These are phyloP conservation scores for Stichodactyla mertensii DNA, from an alignment of 64 coral and sea anemone species.

Conservation along the genomic window DNA sequence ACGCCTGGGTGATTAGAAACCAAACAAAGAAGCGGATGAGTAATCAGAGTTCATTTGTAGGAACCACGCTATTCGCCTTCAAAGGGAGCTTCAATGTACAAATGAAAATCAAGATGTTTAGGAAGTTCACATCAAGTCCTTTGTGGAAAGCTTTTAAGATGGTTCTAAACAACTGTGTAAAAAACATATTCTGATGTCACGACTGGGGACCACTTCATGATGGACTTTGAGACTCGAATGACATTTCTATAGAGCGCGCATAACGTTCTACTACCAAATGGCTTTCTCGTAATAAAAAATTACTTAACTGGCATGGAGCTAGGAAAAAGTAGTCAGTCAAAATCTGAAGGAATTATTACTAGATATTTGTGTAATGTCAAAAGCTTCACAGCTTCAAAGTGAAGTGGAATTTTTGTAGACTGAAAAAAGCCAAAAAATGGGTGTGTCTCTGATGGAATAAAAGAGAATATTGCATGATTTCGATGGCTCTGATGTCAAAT, in stretches of 20 bases:
- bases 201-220: background rate
- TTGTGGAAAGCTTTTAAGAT: constrained; percentile 21
- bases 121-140: constrained; percentile 10
- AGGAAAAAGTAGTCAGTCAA: too few species aligned
- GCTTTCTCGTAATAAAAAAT: background rate
- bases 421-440: background rate
- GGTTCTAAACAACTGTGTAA: background rate
- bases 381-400: background rate
- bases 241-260: background rate
- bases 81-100: background rate
- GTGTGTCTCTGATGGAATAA: background rate
- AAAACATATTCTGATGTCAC: background rate
- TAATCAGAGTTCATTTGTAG: background rate
- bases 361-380: too few species aligned
- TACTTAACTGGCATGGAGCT: too few species aligned
- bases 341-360: too few species aligned
- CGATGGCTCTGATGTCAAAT: background rate
- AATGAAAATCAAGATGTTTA: constrained; percentile 24
- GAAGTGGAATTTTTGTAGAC: background rate
- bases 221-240: background rate
- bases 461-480: background rate
- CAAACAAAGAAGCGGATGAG: constrained; percentile 12
- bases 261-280: background rate
- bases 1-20: background rate
- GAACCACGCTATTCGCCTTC: background rate